Evolutionary conservation across 2,888 invertebrate genomes (phyloP).

Genomic region (Oxystoma pomonae): DNA sequence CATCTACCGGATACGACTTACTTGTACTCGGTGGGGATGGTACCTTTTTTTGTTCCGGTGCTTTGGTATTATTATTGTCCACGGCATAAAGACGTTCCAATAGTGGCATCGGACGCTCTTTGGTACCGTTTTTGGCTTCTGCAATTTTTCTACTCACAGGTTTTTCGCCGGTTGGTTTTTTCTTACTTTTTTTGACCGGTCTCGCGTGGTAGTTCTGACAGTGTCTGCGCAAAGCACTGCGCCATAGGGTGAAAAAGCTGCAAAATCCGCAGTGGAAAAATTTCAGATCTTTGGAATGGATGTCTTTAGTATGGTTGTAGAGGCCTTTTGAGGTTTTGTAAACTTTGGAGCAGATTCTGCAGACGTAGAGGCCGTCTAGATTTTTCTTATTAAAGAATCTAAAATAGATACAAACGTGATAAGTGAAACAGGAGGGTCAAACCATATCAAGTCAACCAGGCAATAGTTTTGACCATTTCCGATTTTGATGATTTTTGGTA

Average conservation of each 20-base stretch:
- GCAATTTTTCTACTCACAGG: no score
- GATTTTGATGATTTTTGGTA: no score
- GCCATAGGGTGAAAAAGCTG: constrained; percentile 13
- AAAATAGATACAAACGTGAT: constrained; percentile 5
- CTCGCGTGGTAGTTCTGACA: constrained; percentile 7
- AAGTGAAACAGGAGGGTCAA: background rate
- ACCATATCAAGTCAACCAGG: no score
- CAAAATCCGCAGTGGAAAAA: constrained; percentile 12
- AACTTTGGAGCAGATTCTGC: constrained; percentile 9
- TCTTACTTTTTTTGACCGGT: no score
- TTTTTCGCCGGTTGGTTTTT: no score
- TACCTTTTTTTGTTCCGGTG: background rate
- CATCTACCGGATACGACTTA: background rate
- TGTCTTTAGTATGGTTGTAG: constrained; percentile 10
- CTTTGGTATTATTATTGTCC: background rate
- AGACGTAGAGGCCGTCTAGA: constrained; percentile 7
- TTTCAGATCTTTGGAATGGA: constrained; percentile 3
- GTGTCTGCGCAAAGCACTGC: constrained; percentile 5
- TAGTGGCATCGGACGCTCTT: no score
- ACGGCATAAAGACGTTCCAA: background rate
- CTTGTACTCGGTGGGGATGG: background rate
- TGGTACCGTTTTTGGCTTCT: no score
- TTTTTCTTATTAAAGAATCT: constrained; percentile 14
- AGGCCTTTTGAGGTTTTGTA: constrained; percentile 15
- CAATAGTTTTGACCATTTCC: no score